Evolutionary conservation across 2,113 vertebrate species (phyloP).

Genomic region (Psammodynastes pulverulentus): DNA sequence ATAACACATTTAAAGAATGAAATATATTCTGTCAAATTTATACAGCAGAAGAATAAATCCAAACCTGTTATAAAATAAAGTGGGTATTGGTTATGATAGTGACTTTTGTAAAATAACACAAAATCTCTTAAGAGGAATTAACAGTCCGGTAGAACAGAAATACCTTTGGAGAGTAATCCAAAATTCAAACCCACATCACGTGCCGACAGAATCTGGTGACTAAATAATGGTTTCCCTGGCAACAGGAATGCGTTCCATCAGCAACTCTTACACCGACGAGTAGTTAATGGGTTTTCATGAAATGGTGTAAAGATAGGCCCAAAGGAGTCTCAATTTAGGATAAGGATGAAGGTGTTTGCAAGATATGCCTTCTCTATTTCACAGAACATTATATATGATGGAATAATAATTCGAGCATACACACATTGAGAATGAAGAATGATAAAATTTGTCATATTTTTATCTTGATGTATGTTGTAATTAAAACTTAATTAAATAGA

Average conservation of each 20-base stretch:
- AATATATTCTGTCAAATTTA: background rate
- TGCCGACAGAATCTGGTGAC: background rate
- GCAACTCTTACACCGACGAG: background rate
- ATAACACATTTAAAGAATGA: background rate
- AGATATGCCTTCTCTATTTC: background rate
- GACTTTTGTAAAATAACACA: background rate
- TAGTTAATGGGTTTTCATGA: background rate
- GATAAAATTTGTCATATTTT: too few relatives aligned
- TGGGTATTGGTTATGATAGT: background rate
- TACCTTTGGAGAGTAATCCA: background rate
- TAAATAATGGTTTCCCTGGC: background rate
- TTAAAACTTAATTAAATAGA: background rate
- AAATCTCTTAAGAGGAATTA: slow-evolving; percentile 2
- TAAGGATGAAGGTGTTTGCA: background rate
- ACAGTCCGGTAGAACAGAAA: background rate
- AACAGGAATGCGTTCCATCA: background rate
- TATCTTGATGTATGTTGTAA: background rate
- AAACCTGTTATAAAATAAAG: background rate
- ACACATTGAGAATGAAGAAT: background rate
- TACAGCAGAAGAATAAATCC: background rate
- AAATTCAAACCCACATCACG: background rate
- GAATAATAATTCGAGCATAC: background rate
- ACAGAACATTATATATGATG: background rate
- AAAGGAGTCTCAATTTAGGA: background rate
- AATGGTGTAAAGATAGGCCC: background rate